Conservation (phyloP, 2,113 vertebrate species). For the Amphiprion percula region DNA sequence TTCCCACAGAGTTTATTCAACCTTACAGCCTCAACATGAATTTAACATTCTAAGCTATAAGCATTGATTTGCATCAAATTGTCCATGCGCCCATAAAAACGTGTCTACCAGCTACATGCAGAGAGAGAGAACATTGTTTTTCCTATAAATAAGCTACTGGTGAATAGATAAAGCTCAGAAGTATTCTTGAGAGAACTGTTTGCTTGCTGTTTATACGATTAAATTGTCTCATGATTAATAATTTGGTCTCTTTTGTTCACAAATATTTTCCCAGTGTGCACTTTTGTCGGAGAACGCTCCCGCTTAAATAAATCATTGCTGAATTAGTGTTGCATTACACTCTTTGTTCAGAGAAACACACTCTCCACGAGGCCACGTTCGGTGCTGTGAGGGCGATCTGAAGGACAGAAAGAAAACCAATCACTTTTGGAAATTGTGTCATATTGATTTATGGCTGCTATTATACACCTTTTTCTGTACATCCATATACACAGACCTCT, state of each 20-base stretch:
- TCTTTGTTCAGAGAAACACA: constrained; percentile 9
- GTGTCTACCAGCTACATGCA: no score
- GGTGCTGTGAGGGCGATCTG: constrained; percentile 42
- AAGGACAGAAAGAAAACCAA: constrained; percentile 61
- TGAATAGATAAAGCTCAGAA: not conserved
- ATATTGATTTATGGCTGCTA: constrained; percentile 68
- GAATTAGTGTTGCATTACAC: constrained; percentile 41
- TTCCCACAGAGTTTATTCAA: no score
- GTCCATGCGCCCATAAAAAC: no score
- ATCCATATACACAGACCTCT: constrained; percentile 62
- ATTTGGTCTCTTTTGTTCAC: constrained; percentile 40
- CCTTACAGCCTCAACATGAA: no score
- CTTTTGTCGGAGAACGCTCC: constrained; percentile 23
- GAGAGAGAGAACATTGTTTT: no score
- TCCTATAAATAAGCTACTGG: not conserved
- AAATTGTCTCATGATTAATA: constrained; percentile 58
- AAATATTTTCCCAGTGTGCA: constrained; percentile 32
- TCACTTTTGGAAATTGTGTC: constrained; percentile 58
- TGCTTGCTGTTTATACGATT: constrained; percentile 49
- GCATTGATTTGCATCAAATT: no score
- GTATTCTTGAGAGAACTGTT: constrained; percentile 30
- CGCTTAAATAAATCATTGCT: constrained; percentile 55
- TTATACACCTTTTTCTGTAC: constrained; percentile 54
- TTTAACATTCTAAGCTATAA: no score
- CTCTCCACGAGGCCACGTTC: constrained; percentile 23